Evolutionary conservation across 2,113 vertebrate genomes (phyloP).

Genomic region (Carassius carassius): DNA sequence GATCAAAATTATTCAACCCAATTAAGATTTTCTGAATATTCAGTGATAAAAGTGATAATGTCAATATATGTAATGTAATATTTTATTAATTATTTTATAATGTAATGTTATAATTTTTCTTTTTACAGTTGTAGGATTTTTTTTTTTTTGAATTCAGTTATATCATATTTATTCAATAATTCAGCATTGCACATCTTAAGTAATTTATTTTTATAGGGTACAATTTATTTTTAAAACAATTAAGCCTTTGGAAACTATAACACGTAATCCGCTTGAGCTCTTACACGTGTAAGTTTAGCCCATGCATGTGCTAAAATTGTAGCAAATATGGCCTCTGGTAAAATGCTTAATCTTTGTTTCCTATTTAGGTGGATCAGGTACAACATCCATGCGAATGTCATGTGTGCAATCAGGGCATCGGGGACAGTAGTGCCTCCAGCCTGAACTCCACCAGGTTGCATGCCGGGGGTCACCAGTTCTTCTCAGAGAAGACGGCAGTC

Average conservation of each 20-base stretch:
- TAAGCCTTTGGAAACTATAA: too few species aligned
- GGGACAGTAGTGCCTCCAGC: slow-evolving; percentile 75
- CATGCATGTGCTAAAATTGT: too few species aligned
- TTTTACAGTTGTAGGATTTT: background rate
- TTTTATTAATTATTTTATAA: too few species aligned
- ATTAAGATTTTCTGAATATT: background rate
- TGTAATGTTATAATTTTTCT: too few species aligned
- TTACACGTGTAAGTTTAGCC: too few species aligned
- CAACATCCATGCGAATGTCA: slow-evolving; percentile 93
- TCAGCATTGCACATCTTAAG: background rate
- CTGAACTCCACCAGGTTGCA: slow-evolving; percentile 81
- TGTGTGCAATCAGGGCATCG: slow-evolving; percentile 90
- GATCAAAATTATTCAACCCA: too few species aligned
- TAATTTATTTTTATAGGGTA: background rate
- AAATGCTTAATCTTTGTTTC: background rate
- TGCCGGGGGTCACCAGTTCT: slow-evolving; percentile 84
- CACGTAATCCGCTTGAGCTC: too few species aligned
- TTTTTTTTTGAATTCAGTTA: background rate
- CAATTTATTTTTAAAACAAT: background rate
- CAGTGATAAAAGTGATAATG: background rate
- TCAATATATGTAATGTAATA: background rate
- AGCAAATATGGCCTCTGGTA: too few species aligned
- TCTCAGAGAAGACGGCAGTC: slow-evolving; percentile 88
- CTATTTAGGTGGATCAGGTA: slow-evolving; percentile 80
- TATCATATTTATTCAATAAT: background rate